Conservation (phyloP, 1,140 invertebrate species). For the Solen grandis region DNA sequence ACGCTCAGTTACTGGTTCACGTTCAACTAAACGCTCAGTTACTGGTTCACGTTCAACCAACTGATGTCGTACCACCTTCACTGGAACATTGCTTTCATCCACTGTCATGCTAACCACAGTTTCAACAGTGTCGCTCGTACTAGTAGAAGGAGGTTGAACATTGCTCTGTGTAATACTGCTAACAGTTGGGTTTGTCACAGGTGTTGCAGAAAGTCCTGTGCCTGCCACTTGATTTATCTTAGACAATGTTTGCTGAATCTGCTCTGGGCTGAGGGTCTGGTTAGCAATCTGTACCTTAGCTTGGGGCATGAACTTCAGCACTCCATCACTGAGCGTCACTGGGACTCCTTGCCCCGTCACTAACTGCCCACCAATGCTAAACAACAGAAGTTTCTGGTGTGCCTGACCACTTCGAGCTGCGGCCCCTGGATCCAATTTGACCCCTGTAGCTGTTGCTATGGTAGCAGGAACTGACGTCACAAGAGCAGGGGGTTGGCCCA, state of each 20-base stretch:
- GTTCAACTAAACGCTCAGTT: too few relatives aligned
- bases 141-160: too few relatives aligned
- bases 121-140: too few relatives aligned
- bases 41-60: too few relatives aligned
- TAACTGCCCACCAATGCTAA: constrained; percentile 65
- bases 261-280: constrained; percentile 45
- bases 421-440: neutral
- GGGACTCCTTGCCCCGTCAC: constrained; percentile 66
- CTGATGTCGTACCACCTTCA: too few relatives aligned
- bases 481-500: too few relatives aligned
- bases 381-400: constrained; percentile 49
- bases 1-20: too few relatives aligned
- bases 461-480: neutral
- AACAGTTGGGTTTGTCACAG: too few relatives aligned
- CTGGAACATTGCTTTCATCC: too few relatives aligned
- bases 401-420: constrained; percentile 7
- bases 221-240: constrained; percentile 46
- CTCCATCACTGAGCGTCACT: constrained; percentile 59
- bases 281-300: constrained; percentile 49
- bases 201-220: neutral
- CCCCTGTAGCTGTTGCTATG: neutral
- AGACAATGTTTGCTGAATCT: constrained; percentile 48
- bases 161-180: too few relatives aligned
- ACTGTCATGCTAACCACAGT: too few relatives aligned
- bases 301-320: constrained; percentile 60